These are phyloP conservation scores for Hypolimnas misippus DNA, from an alignment of 2,888 invertebrate genomes.

Conservation along the genomic window DNA sequence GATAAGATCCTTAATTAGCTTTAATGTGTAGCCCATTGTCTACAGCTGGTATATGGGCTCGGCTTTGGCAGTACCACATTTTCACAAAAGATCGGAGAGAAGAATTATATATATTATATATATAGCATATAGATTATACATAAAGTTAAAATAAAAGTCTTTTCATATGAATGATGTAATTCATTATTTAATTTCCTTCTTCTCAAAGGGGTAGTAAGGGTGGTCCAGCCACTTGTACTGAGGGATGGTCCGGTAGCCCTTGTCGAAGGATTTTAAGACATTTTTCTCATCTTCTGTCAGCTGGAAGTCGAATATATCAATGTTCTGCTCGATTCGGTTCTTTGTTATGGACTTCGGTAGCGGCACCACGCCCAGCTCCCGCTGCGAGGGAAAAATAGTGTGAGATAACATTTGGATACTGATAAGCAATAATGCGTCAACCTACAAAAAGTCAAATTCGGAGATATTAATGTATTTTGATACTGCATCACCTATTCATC, in stretches of 20 bases:
- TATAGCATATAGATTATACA: too few species aligned
- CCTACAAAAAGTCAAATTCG: too few species aligned
- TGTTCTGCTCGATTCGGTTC: conserved; percentile 60
- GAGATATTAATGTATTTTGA: too few species aligned
- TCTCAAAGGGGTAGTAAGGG: conserved; percentile 62
- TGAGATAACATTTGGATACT: too few species aligned
- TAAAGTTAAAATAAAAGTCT: background rate
- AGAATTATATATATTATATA: too few species aligned
- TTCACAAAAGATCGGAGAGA: too few species aligned
- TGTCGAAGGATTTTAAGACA: conserved; percentile 49
- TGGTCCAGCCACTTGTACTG: conserved; percentile 57
- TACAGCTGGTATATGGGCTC: too few species aligned
- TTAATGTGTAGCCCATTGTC: too few species aligned
- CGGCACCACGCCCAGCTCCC: conserved; percentile 46
- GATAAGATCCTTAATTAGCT: too few species aligned
- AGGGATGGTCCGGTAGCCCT: conserved; percentile 55
- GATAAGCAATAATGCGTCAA: too few species aligned
- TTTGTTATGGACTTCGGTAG: conserved; percentile 66
- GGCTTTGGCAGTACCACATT: too few species aligned
- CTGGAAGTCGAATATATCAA: conserved; percentile 62
- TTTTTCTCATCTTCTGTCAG: conserved; percentile 49
- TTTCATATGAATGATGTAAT: background rate
- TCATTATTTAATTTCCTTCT: conserved; percentile 11
- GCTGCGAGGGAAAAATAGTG: conserved; percentile 47
- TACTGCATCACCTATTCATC: too few species aligned